A percentile compares a stretch with the other conserved stretches of the same genome.
These are phyloP conservation scores for Telenomus remus DNA, from an alignment of 1,140 invertebrate species.

Conservation along the genomic window DNA sequence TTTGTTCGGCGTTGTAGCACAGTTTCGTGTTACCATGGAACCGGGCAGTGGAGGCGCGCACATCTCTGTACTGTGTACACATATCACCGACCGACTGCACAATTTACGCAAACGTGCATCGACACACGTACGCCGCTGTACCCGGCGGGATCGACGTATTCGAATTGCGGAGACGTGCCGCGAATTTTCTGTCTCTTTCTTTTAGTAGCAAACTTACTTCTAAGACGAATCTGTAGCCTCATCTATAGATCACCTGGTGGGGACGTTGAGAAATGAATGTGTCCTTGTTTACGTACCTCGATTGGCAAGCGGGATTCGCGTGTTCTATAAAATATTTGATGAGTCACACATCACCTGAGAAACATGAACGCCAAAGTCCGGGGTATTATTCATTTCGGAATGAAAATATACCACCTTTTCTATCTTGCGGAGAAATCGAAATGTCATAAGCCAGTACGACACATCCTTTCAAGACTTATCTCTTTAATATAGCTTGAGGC, in stretches of 20 bases:
- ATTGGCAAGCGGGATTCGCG: slow-evolving; percentile 8
- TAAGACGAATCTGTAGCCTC: slow-evolving; percentile 29
- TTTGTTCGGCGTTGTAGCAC: slow-evolving; percentile 46
- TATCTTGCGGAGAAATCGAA: slow-evolving; percentile 16
- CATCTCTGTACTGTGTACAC: slow-evolving; percentile 51
- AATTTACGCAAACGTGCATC: slow-evolving; percentile 49
- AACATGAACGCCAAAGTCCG: slow-evolving; percentile 8
- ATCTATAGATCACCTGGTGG: slow-evolving; percentile 24
- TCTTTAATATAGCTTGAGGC: slow-evolving; percentile 20
- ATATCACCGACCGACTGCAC: slow-evolving; percentile 47
- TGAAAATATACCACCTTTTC: slow-evolving; percentile 10
- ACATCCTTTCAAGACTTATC: slow-evolving; percentile 13
- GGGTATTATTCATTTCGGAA: slow-evolving; percentile 24
- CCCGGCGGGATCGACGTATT: slow-evolving; percentile 40
- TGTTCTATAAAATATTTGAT: slow-evolving; percentile 39
- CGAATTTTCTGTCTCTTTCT: slow-evolving; percentile 40
- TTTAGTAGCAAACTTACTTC: slow-evolving; percentile 26
- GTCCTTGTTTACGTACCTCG: slow-evolving; percentile 40
- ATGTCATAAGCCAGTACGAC: slow-evolving; percentile 12
- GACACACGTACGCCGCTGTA: slow-evolving; percentile 26
- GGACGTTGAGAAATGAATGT: slow-evolving; percentile 54
- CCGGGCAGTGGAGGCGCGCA: slow-evolving; percentile 22
- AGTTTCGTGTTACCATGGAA: slow-evolving; percentile 50
- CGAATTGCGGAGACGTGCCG: slow-evolving; percentile 47
- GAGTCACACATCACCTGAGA: slow-evolving; percentile 2